These are phyloP conservation scores for Myoxocephalus aenaeus DNA, from an alignment of 2,797 vertebrate species.

Conservation along the genomic window DNA sequence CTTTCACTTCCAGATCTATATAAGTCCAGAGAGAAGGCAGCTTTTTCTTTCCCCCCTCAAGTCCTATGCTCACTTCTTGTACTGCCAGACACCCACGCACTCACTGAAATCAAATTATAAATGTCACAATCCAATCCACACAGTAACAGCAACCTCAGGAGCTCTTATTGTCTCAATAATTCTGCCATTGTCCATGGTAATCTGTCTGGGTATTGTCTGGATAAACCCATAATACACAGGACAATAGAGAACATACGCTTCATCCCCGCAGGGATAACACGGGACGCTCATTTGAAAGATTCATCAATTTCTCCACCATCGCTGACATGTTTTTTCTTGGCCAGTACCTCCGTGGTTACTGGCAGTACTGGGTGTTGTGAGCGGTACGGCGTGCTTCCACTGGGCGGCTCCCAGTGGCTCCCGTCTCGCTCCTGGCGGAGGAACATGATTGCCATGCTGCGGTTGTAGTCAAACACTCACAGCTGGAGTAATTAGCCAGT, in stretches of 20 bases:
- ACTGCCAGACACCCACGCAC: constrained; percentile 46
- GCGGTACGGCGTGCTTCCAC: background rate
- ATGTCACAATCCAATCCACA: constrained; percentile 57
- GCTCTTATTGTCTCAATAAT: constrained; percentile 65
- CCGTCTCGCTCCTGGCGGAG: background rate
- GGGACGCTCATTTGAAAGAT: constrained; percentile 22
- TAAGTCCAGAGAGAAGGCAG: constrained; percentile 4
- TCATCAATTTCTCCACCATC: constrained; percentile 27
- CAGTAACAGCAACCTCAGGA: constrained; percentile 47
- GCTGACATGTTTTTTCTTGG: background rate
- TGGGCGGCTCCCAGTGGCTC: constrained; percentile 9
- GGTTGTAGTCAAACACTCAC: constrained; percentile 49
- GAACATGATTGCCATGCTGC: constrained; percentile 37
- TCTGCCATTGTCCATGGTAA: constrained; percentile 65
- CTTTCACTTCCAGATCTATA: constrained; percentile 18
- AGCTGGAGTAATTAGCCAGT: constrained; percentile 61
- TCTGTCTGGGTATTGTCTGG: constrained; percentile 64
- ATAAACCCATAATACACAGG: constrained; percentile 58
- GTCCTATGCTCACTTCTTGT: constrained; percentile 13
- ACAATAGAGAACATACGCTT: constrained; percentile 48
- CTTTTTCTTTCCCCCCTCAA: background rate
- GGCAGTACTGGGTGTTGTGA: background rate
- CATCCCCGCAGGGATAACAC: constrained; percentile 26
- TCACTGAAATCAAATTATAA: constrained; percentile 62
- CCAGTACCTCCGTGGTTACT: background rate